Conservation (phyloP, 2,888 invertebrate species). For the Limnephilus auricula region DNA sequence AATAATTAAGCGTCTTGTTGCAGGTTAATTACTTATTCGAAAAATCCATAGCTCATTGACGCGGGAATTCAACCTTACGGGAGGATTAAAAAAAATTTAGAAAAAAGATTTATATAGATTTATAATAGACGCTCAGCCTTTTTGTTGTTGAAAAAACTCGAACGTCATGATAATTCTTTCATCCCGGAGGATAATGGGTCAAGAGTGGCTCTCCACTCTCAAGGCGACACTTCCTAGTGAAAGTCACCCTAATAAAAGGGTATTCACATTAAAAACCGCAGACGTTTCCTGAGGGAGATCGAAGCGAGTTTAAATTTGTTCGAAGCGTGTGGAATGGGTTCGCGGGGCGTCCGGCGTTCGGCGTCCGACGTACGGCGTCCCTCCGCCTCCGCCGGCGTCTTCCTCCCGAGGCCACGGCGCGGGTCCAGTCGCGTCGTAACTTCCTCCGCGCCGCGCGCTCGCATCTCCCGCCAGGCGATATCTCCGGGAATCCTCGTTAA, state of each 20-base stretch:
- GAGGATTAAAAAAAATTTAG: too few relatives aligned
- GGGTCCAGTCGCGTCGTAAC: conserved; percentile 40
- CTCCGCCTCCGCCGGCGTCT: conserved; percentile 6
- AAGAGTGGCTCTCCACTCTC: background rate
- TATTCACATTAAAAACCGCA: conserved; percentile 36
- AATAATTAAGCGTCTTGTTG: too few relatives aligned
- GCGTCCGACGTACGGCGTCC: background rate
- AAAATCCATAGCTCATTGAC: too few relatives aligned
- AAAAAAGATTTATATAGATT: too few relatives aligned
- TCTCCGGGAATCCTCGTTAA: background rate
- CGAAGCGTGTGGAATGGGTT: conserved; percentile 39
- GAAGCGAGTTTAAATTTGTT: background rate
- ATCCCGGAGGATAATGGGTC: background rate
- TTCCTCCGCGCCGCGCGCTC: conserved; percentile 46
- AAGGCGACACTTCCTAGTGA: background rate
- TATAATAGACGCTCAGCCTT: background rate
- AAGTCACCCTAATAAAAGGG: background rate
- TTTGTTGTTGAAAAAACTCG: background rate
- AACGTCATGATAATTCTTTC: background rate
- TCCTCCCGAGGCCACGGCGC: background rate
- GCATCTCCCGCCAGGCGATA: conserved; percentile 2
- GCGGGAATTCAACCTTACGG: too few relatives aligned
- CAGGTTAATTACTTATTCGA: too few relatives aligned
- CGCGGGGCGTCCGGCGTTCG: conserved; percentile 2
- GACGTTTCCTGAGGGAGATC: background rate